Conservation (phyloP, 2,797 vertebrate genomes). For the Myotis myotis region DNA sequence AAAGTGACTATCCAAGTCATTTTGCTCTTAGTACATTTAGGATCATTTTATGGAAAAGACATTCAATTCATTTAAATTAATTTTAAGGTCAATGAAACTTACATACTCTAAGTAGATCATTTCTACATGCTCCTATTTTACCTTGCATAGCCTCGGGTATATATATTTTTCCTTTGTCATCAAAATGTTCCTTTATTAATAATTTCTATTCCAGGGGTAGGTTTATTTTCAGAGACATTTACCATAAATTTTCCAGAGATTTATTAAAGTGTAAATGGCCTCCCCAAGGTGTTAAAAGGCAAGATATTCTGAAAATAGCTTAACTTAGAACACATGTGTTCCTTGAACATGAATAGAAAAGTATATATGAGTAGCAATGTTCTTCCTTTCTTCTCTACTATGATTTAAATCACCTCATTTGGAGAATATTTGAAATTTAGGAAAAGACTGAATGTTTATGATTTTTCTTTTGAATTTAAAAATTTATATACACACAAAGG, state of each 20-base stretch:
- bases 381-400: background rate
- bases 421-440: background rate
- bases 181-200: background rate
- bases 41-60: background rate
- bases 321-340: background rate
- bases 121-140: background rate
- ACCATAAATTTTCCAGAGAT: background rate
- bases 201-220: background rate
- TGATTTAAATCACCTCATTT: background rate
- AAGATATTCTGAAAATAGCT: slow-evolving; percentile 21
- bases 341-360: background rate
- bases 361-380: background rate
- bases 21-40: background rate
- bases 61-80: background rate
- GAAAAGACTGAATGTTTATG: background rate
- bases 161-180: background rate
- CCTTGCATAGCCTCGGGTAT: background rate
- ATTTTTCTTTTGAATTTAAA: slow-evolving; percentile 37
- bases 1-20: slow-evolving; percentile 27
- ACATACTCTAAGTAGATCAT: background rate
- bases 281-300: background rate
- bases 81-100: background rate
- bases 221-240: slow-evolving; percentile 40
- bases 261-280: background rate
- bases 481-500: background rate